Base-by-base conservation (phyloP, 2,113 vertebrate species). In the Oreochromis spilurus region DNA sequence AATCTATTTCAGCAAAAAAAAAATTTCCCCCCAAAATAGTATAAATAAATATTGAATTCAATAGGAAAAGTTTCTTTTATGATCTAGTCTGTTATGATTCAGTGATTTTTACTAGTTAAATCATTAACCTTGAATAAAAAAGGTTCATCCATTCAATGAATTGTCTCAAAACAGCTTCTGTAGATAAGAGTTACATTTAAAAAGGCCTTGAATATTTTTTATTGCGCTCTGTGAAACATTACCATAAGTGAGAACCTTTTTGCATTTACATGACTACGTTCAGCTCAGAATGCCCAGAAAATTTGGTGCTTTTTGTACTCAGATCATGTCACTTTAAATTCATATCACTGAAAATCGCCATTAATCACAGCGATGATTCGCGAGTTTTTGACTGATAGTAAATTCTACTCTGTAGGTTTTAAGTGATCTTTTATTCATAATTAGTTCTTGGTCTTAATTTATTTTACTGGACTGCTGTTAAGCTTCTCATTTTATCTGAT, bases 301-400 rank as follows among this genome's bases (percentile, higher is more conserved):
- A 50, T 50, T 4, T 50, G 26, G 70, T 12, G 45, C 45, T 7
- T 29, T 75, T 12, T 77, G 70, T 77, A 12, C 43, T n/a, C 0
- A 8, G 16, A 7, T 50, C 16, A 17, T 12, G 24, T 75, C 16
- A 50, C 24, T 75, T 16, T 50, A 29, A 31, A 50, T 50, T 50
- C 17, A 31, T 50, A 29, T 31, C 1, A 17, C 14, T 0, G 3
- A 24, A 48, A 2, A 17, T 72, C 13, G 48, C 16, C 1, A 1
- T 7, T 75, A 29, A 50, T 50, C 43, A 8, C 67, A 48, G 70
- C 4, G 3, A 77, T 19, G 5, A 50, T 11, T 77, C 0, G 0
- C 24, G 0, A 2, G 24, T 11, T 29, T 50, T 50, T 50, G 16
- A 77, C 43, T 75, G 16, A 29, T 5, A 75, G 0, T 75, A 75